Base-by-base conservation (phyloP, 2,113 vertebrate genomes). In the Chionomys nivalis region DNA sequence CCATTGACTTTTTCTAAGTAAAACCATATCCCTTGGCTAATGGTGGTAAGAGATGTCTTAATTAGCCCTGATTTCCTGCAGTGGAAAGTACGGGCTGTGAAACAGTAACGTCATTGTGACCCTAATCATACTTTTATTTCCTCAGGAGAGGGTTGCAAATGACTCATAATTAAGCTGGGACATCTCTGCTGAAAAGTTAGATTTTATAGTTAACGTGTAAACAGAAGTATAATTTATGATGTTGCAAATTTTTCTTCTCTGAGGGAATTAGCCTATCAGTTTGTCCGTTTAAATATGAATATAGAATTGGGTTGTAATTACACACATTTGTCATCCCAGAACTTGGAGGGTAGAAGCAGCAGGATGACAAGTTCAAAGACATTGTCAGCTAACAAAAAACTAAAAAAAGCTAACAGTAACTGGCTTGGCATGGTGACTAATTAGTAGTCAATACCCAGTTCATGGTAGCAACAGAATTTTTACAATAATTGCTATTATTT, bases 31-130 rank as follows among this genome's bases (percentile, higher is more conserved):
- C 44, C 91, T 94, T 94, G 77, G 79, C 93, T 72, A 76, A 42
- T 73, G 55, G 28, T 94, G 21, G 90, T 96, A 70, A 79, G 78
- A 96, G 65, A 89, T 90, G 61, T 93, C 79, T 95, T 97, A 87
- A 93, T 63, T 96, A 81, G 82, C 90, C 85, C 93, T 96, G 93
- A 14, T 72, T 97, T 96, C 75, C 92, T 93, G 31, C 55, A 85
- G 42, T 90, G 92, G 94, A 95, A 87, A 7, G 17, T 77, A 55
- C 81, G 86, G 92, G 9, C 83, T 94, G 61, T 90, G 91, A 94
- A 95, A 94, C 89, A 55, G 11, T 93, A 63, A 47, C 36, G 75
- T 89, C 39, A 66, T 93, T 94, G 13, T 86, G 63, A 94, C n/a
- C 39, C 68, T 86, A 55, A 76, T 96, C 75, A 94, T 16, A 90